A percentile compares a stretch with the other conserved stretches of the same genome.
Evolutionary conservation across 2,797 vertebrate species (phyloP).

Genomic region (Synaphobranchus kaupii): DNA sequence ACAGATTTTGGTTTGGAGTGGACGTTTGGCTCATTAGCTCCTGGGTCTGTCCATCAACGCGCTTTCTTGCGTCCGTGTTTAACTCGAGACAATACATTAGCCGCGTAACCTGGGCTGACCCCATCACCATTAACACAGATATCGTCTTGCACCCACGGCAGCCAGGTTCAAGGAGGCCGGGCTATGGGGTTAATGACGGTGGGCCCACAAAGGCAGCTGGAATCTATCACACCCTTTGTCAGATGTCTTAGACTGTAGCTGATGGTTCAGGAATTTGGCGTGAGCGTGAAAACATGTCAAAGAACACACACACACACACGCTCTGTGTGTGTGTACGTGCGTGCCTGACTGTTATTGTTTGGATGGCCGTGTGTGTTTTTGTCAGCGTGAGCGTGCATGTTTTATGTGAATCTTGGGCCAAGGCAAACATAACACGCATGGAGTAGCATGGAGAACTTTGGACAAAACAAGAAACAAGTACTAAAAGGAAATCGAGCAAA

Average conservation of each 20-base stretch:
- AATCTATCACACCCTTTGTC: slow-evolving; percentile 25
- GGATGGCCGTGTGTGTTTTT: neutral
- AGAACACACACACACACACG: neutral
- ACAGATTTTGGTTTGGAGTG: neutral
- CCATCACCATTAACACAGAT: slow-evolving; percentile 31
- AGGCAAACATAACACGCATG: neutral
- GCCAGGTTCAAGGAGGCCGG: slow-evolving; percentile 39
- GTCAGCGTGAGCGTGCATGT: neutral
- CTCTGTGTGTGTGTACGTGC: neutral
- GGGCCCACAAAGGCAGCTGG: neutral
- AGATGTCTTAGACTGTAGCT: neutral
- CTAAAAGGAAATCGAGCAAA: neutral
- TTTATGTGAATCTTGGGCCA: neutral
- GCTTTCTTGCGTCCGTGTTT: neutral
- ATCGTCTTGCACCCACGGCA: slow-evolving; percentile 31
- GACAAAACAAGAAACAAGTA: neutral
- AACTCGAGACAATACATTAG: slow-evolving; percentile 28
- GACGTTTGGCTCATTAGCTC: neutral
- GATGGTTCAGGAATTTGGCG: slow-evolving; percentile 17
- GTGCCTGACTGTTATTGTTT: neutral
- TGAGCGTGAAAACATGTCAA: neutral
- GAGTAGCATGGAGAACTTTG: neutral
- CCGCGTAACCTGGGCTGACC: slow-evolving; percentile 25
- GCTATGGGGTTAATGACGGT: slow-evolving; percentile 21
- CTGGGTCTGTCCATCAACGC: neutral